These are phyloP conservation scores for Achlya flavicornis DNA, from an alignment of 2,888 invertebrate genomes.

Conservation along the genomic window DNA sequence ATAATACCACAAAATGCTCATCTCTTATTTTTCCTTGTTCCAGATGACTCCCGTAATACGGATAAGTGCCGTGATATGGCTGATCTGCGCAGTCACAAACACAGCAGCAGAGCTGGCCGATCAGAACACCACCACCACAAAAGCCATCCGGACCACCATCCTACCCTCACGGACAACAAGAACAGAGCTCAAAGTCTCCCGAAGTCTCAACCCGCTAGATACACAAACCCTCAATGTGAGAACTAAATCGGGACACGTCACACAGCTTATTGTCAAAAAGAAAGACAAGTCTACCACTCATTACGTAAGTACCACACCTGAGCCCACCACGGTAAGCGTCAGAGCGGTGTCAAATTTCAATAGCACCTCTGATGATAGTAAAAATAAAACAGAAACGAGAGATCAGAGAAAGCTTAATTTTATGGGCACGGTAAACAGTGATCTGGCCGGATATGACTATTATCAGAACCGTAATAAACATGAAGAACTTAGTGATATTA, in stretches of 20 bases:
- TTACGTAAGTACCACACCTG: slow-evolving; percentile 50
- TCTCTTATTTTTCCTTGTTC: slow-evolving; percentile 41
- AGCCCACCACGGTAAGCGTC: slow-evolving; percentile 65
- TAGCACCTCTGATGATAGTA: slow-evolving; percentile 55
- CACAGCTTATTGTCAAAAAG: slow-evolving; percentile 90
- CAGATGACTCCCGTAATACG: slow-evolving; percentile 81
- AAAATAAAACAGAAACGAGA: slow-evolving; percentile 72
- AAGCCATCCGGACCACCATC: slow-evolving; percentile 73
- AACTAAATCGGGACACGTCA: slow-evolving; percentile 89
- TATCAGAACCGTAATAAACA: slow-evolving; percentile 73
- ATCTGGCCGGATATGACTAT: slow-evolving; percentile 78
- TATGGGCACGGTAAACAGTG: slow-evolving; percentile 66
- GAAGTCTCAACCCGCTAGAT: slow-evolving; percentile 90
- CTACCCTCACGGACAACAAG: slow-evolving; percentile 86
- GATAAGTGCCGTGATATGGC: slow-evolving; percentile 68
- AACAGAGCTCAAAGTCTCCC: slow-evolving; percentile 90
- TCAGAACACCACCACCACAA: slow-evolving; percentile 70
- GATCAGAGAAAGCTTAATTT: slow-evolving; percentile 77
- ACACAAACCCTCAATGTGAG: slow-evolving; percentile 91
- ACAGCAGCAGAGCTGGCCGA: slow-evolving; percentile 59
- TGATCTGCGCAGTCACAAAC: slow-evolving; percentile 51
- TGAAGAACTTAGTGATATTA: slow-evolving; percentile 72
- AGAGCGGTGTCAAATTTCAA: slow-evolving; percentile 52
- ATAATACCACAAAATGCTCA: not conserved
- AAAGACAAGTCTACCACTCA: slow-evolving; percentile 82